Evolutionary conservation across 1,140 invertebrate genomes (phyloP).

Genomic region (Tribolium madens): DNA sequence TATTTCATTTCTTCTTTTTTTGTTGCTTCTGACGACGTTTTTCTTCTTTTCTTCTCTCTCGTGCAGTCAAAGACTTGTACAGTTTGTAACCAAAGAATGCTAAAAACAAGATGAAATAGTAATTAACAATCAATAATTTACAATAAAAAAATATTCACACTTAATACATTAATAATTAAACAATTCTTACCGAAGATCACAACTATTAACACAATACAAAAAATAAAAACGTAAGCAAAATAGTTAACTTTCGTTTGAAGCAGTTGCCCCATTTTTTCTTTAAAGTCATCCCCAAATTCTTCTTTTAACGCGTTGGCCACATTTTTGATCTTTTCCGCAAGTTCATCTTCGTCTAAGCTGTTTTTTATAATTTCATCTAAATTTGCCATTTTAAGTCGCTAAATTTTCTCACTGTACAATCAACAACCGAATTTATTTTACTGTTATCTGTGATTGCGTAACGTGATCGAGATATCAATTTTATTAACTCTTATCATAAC

Average conservation of each 20-base stretch:
- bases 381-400: not conserved
- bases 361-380: constrained; percentile 9
- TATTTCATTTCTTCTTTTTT: constrained; percentile 70
- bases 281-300: constrained; percentile 32
- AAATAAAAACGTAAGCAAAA: not conserved
- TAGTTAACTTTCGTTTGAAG: not conserved
- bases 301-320: constrained; percentile 16
- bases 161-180: not conserved
- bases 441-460: not conserved
- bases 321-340: constrained; percentile 37
- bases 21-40: constrained; percentile 76
- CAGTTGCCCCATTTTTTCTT: constrained; percentile 11
- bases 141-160: no score
- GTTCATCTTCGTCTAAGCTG: not conserved
- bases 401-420: not conserved
- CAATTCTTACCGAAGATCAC: not conserved
- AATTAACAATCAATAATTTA: not conserved
- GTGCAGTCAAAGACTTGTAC: constrained; percentile 80
- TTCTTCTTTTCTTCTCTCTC: constrained; percentile 77
- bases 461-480: not conserved
- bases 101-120: constrained; percentile 69
- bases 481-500: no score
- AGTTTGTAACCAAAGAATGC: constrained; percentile 87
- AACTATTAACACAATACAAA: not conserved
- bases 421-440: not conserved